Base-by-base conservation (phyloP, 2,113 vertebrate species). In the Brienomyrus longianalis region DNA sequence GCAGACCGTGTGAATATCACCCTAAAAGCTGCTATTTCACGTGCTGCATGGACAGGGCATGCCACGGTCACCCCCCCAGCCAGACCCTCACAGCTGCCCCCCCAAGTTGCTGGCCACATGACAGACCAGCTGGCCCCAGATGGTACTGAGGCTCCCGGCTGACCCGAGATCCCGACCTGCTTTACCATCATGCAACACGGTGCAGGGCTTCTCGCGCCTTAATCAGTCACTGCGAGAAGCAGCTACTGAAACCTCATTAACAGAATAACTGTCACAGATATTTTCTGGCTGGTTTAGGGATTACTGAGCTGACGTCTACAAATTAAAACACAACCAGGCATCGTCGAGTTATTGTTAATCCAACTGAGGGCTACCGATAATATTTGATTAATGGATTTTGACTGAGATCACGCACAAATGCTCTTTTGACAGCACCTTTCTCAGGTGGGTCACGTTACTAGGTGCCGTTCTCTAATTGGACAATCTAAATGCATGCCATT, bases 41-140 rank as follows among this genome's bases (percentile, higher is more conserved):
- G n/a, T 23, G 8, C 19, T n/a, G 45, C 50, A 39, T 35, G 27
- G 27, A 17, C 70, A 35, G 70, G 70, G 31, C 70, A 17, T 23
- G 70, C 27, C 13, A 50, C 35, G 48, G 50, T 27, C 48, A 23
- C 48, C 15, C 11, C 39, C 47, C 56, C 47, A 51, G 31, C 15
- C 11, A 35, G 59, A 43, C 45, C 45, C 19, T 48, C 89, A 70
- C 88, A 89, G 88, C 51, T 89, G 88, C n/a, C 54, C 19, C 56
- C 56, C 23, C 56, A 9, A 62, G n/a, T 3, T 27, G 54, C 15
- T 59, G 83, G 56, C 51, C 83, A 52, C 56, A 31, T 27, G 59
- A 43, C 19, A 31, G 80, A 56, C 66, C 85, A 90, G 89, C 85
- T 86, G 56, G 43, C 27, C 59, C 59, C 47, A 31, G 84, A 23